Evolutionary conservation across 2,888 invertebrate genomes (phyloP), one percentile per base, ranked within the genome.

Genomic region (Homarus gammarus): DNA sequence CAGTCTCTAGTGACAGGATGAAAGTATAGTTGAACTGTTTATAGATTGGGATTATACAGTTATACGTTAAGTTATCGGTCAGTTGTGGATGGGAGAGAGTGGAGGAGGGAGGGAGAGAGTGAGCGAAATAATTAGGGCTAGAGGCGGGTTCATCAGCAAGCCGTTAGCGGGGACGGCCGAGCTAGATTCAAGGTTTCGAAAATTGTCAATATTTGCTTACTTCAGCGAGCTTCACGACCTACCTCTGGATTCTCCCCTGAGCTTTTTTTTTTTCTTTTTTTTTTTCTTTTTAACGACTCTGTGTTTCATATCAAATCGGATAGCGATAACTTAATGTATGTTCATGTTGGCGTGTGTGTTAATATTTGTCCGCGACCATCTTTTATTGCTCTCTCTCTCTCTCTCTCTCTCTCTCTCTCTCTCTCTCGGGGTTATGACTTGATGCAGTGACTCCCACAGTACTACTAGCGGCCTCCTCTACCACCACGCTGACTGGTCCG

Each of bases 181-280:
- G 77, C 68, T 33, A 68, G 83, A 88, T 83, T 77, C 83, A 77
- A 83, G 87, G 87, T 83, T 88, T 88, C 83, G 82, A 88, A 88
- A 88, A 88, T 88, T 82, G 87, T 88, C 87, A 88, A 88, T 88
- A 88, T 88, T 88, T 88, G 87, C 87, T 88, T 82, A 77, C 77
- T 82, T 82, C 87, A 75, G 87, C 83, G 83, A 88, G 68, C 61
- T 27, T 27, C 64, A 8, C n/a, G 18, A 64, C 27, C 75, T 44
- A 44, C 44, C 18, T 75, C 18, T 75, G 75, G 44, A 44, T 40
- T 75, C 75, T 75, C 38, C 38, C 44, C n/a, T 8, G 44, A 8
- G n/a, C 44, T 75, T 75, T 40, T 44, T 40, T 22, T 22, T 36
- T 38, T 15, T n/a, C 31, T 33, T 33, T 38, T 27, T 36, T 40